phyloP scores from a whole-genome alignment of 2,797 vertebrate genomes.

The Delichon dasypus region DNA sequence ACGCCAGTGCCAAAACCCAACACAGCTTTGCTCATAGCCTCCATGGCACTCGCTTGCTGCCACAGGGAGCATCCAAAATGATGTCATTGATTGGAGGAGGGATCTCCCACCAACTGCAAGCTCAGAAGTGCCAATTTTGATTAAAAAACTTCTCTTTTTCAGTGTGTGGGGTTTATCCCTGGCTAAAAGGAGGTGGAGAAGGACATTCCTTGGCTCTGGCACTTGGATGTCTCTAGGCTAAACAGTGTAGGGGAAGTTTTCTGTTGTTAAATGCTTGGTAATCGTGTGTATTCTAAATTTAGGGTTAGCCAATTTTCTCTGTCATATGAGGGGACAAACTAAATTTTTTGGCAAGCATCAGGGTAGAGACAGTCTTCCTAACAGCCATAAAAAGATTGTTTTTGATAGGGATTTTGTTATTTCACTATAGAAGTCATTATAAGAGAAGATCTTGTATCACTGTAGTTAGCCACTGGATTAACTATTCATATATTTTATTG shows the following conservation, averaged over 20 bases:
- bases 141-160: slow-evolving; percentile 14
- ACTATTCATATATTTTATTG: slow-evolving; percentile 56
- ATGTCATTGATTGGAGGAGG: neutral
- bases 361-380: neutral
- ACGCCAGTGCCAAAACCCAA: slow-evolving; percentile 16
- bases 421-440: slow-evolving; percentile 38
- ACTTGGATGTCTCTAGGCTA: slow-evolving; percentile 4
- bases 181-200: neutral
- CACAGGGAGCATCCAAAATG: neutral
- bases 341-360: neutral
- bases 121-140: slow-evolving; percentile 34
- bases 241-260: slow-evolving; percentile 27
- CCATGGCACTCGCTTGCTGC: neutral
- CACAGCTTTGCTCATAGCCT: neutral
- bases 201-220: slow-evolving; percentile 27
- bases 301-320: neutral
- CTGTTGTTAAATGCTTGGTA: slow-evolving; percentile 20
- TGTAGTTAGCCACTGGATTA: slow-evolving; percentile 47
- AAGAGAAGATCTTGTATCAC: neutral
- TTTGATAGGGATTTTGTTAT: slow-evolving; percentile 39
- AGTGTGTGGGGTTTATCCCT: neutral
- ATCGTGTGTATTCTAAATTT: slow-evolving; percentile 20
- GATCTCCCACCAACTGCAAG: neutral
- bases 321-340: neutral
- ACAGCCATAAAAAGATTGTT: slow-evolving; percentile 24